These are phyloP conservation scores for Myotis planiceps DNA, from an alignment of 2,797 vertebrate species.

Conservation along the genomic window DNA sequence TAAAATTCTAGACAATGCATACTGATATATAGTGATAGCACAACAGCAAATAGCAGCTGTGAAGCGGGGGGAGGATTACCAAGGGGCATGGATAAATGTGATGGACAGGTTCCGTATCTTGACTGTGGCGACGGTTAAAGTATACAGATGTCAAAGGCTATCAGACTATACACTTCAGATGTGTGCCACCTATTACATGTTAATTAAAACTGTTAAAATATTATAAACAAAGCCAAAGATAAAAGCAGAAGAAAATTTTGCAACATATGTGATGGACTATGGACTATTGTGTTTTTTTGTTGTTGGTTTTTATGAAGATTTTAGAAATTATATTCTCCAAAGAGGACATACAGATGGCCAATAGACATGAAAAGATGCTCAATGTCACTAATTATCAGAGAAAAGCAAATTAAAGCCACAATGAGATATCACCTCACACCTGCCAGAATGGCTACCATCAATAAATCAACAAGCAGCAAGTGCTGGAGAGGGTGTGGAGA, in stretches of 20 bases:
- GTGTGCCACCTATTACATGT: neutral
- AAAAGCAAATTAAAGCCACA: neutral
- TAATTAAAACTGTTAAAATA: neutral
- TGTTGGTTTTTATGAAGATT: neutral
- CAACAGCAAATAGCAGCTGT: neutral
- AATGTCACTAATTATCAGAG: neutral
- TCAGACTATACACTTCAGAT: neutral
- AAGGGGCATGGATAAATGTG: neutral
- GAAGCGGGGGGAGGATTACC: neutral
- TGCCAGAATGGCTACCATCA: neutral
- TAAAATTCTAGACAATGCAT: neutral
- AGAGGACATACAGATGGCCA: neutral
- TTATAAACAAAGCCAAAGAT: neutral
- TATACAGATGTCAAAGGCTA: neutral
- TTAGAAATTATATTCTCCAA: neutral
- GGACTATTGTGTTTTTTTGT: neutral
- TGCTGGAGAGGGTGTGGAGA: neutral
- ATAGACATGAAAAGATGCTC: neutral
- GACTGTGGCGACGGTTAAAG: too few species aligned
- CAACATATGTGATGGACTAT: neutral
- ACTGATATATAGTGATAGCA: neutral
- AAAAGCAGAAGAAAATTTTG: neutral
- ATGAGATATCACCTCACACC: neutral
- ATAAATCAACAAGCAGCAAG: neutral
- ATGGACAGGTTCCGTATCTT: neutral